phyloP scores from a whole-genome alignment of 2,888 invertebrate species.

The Nasonia oneida region DNA sequence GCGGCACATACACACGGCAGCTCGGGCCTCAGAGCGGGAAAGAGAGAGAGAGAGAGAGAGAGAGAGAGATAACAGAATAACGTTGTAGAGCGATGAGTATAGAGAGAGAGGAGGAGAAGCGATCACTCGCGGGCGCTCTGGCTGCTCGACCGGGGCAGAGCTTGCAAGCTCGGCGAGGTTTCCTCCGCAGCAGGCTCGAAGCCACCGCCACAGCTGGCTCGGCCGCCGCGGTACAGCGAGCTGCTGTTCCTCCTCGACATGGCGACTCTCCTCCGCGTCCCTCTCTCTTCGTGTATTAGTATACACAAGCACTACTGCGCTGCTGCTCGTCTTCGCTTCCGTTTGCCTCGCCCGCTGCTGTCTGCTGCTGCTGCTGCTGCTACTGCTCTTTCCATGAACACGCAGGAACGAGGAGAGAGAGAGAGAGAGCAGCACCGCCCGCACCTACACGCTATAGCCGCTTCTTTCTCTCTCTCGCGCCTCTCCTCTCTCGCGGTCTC shows the following conservation, averaged over 20 bases:
- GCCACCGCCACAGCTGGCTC: neutral
- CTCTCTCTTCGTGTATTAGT: neutral
- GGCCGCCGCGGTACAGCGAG: neutral
- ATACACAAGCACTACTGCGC: neutral
- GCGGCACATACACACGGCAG: neutral
- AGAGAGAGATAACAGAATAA: no score
- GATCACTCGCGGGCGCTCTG: neutral
- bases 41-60: neutral
- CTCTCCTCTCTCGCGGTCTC: constrained; percentile 9
- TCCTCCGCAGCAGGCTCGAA: neutral
- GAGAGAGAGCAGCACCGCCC: neutral
- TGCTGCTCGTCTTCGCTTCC: neutral
- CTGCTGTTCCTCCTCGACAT: constrained; percentile 9
- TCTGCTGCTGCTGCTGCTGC: neutral
- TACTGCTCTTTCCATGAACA: constrained; percentile 3
- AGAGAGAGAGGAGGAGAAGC: neutral
- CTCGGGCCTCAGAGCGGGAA: neutral
- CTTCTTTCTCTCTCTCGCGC: neutral
- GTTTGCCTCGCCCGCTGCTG: neutral
- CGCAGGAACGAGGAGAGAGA: neutral
- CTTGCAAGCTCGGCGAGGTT: neutral
- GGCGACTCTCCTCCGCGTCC: neutral
- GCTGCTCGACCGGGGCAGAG: neutral
- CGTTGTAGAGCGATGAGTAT: no score
- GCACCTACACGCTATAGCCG: neutral